Evolutionary conservation across 2,888 invertebrate genomes (phyloP).

Genomic region (Drosophila kuntzei): DNA sequence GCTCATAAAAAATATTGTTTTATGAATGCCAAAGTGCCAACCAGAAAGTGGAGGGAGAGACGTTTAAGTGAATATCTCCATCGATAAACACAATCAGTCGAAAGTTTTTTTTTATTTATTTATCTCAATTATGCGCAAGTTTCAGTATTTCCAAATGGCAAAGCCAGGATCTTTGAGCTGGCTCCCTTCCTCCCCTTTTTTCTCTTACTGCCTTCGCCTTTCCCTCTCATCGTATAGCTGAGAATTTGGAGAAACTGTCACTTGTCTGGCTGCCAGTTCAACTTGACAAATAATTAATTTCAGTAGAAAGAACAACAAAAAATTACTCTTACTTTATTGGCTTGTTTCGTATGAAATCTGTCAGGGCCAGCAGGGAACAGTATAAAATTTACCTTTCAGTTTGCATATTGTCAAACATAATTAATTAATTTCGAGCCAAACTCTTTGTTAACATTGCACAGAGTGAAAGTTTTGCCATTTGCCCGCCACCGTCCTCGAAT

Average conservation of each 20-base stretch:
- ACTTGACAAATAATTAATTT: slow-evolving; percentile 65
- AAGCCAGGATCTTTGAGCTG: slow-evolving; percentile 26
- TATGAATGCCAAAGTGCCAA: slow-evolving; percentile 50
- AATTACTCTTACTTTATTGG: slow-evolving; percentile 36
- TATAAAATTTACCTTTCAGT: slow-evolving; percentile 49
- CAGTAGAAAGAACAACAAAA: slow-evolving; percentile 7
- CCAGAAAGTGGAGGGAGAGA: background rate
- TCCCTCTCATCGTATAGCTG: background rate
- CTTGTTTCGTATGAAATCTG: slow-evolving; percentile 54
- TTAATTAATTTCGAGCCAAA: slow-evolving; percentile 62
- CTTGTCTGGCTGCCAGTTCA: slow-evolving; percentile 42
- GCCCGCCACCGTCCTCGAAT: background rate
- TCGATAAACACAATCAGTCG: slow-evolving; percentile 66
- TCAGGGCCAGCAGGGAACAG: slow-evolving; percentile 40
- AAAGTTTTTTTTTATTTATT: slow-evolving; percentile 34
- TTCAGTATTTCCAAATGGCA: slow-evolving; percentile 47
- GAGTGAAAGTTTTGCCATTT: slow-evolving; percentile 11
- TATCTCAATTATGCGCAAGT: slow-evolving; percentile 43
- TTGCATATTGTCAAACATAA: slow-evolving; percentile 58
- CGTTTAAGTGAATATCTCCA: slow-evolving; percentile 35
- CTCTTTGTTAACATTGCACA: slow-evolving; percentile 27
- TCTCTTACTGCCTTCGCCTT: background rate
- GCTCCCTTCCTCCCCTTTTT: background rate
- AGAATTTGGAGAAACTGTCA: slow-evolving; percentile 41
- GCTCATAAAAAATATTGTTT: slow-evolving; percentile 71